Conservation (phyloP, 2,797 vertebrate species). For the Falco berigora region DNA sequence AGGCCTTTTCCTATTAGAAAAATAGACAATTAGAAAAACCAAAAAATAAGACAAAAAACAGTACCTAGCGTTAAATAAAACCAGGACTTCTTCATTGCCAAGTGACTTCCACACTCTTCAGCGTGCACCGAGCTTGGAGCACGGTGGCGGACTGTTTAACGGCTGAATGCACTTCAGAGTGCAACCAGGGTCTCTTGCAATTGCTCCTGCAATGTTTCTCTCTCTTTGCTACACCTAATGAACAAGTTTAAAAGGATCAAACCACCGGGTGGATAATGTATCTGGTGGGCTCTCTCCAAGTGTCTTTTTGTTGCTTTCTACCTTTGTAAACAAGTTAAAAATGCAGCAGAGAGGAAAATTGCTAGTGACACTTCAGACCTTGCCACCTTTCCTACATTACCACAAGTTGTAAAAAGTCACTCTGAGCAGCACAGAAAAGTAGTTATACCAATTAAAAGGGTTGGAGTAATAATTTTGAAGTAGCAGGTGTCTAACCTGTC, state of each 20-base stretch:
- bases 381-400: not conserved
- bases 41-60: not conserved
- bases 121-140: not conserved
- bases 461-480: not conserved
- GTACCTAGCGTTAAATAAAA: not conserved
- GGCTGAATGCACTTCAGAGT: not conserved
- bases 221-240: not conserved
- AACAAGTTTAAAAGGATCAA: not conserved
- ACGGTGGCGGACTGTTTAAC: not conserved
- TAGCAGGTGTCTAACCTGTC: not conserved
- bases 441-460: not conserved
- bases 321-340: constrained; percentile 9
- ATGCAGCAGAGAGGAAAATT: not conserved
- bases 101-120: not conserved
- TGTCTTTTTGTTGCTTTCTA: not conserved
- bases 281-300: not conserved
- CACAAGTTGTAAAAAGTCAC: not conserved
- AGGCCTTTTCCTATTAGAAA: not conserved
- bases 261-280: not conserved
- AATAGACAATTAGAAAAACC: not conserved
- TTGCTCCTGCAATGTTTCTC: not conserved
- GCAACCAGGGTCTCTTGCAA: not conserved
- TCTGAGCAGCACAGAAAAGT: not conserved
- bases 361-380: not conserved
- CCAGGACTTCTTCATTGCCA: not conserved